These are phyloP conservation scores for Drosophila formosana DNA, from an alignment of 2,888 invertebrate genomes.

Conservation along the genomic window DNA sequence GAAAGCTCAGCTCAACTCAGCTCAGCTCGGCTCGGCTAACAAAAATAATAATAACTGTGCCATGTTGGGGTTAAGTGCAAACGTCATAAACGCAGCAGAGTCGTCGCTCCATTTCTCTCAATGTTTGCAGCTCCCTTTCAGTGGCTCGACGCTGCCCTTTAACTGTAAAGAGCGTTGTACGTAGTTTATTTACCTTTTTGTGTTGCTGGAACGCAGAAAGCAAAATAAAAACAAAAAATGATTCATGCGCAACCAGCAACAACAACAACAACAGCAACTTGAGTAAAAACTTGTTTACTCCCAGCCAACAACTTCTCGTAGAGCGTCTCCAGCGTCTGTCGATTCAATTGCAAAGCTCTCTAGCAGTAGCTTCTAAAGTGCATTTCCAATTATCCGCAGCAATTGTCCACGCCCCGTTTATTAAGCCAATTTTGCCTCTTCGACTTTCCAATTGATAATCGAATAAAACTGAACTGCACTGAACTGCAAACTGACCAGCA, in stretches of 20 bases:
- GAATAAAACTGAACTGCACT: conserved; percentile 36
- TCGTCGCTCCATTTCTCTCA: conserved; percentile 57
- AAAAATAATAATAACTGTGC: conserved; percentile 70
- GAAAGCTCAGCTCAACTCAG: conserved; percentile 37
- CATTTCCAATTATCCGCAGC: conserved; percentile 57
- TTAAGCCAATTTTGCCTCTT: conserved; percentile 47
- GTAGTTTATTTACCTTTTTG: conserved; percentile 56
- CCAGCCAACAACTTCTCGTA: conserved; percentile 4
- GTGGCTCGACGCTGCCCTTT: conserved; percentile 50
- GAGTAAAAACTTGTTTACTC: conserved; percentile 62
- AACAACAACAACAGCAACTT: conserved; percentile 18
- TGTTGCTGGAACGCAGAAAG: conserved; percentile 30
- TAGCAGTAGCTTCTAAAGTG: conserved; percentile 40
- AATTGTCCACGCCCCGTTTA: conserved; percentile 68
- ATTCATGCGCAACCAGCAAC: conserved; percentile 75
- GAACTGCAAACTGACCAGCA: conserved; percentile 1
- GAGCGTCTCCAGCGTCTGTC: conserved; percentile 16
- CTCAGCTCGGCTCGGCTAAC: conserved; percentile 13
- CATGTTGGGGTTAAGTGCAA: conserved; percentile 76
- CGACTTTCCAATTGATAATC: conserved; percentile 76
- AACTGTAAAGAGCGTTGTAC: conserved; percentile 57
- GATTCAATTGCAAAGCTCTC: conserved; percentile 9
- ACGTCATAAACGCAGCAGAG: conserved; percentile 70
- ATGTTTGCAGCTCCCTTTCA: conserved; percentile 12
- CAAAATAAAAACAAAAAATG: conserved; percentile 58